A percentile compares a stretch with the other conserved stretches of the same genome.
phyloP scores from a whole-genome alignment of 2,113 vertebrate species.

The Pandion haliaetus region DNA sequence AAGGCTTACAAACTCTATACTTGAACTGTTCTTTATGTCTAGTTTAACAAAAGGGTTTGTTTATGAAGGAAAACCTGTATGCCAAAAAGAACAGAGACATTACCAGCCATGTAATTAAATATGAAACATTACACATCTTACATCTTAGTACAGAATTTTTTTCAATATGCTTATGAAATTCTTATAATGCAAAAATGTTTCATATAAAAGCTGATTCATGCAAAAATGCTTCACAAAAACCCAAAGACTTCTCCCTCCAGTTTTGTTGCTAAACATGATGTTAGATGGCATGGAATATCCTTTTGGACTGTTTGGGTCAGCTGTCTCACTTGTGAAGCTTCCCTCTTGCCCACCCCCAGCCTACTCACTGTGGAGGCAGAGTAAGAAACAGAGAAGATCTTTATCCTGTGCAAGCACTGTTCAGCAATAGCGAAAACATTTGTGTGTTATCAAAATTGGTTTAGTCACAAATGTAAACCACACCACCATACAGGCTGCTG shows the following conservation, averaged over 20 bases:
- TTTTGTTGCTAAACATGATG: background rate
- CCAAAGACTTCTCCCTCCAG: background rate
- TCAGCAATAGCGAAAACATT: background rate
- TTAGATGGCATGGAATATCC: background rate
- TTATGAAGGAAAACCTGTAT: background rate
- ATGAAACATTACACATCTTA: background rate
- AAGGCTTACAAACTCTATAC: background rate
- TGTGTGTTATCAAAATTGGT: background rate
- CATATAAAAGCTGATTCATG: background rate
- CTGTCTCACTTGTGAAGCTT: background rate
- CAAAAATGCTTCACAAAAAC: background rate
- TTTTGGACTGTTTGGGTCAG: background rate
- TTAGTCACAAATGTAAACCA: background rate
- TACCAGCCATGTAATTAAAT: background rate
- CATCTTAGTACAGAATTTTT: background rate
- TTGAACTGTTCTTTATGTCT: background rate
- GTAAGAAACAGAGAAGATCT: background rate
- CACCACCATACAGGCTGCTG: background rate
- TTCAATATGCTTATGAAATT: background rate
- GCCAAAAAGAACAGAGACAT: background rate
- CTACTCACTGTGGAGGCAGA: background rate
- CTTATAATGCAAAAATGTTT: background rate
- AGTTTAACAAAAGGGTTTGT: background rate
- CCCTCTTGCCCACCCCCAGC: background rate
- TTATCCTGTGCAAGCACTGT: background rate